Conservation (phyloP, 1,140 invertebrate genomes). For the Monochamus saltuarius region DNA sequence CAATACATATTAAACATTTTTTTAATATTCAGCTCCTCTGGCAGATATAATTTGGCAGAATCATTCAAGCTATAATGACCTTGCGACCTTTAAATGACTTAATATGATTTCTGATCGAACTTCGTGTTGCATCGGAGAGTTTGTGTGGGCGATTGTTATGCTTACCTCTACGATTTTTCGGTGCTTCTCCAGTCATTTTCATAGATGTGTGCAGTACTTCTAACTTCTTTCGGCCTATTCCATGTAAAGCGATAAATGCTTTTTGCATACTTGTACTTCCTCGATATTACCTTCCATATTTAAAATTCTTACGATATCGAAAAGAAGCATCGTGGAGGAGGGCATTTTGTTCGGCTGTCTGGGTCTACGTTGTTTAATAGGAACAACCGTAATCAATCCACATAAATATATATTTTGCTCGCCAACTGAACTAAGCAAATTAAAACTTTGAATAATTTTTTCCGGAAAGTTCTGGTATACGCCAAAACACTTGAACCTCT, state of each 20-base stretch:
- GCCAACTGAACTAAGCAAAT: constrained; percentile 2
- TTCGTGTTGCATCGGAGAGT: too few relatives aligned
- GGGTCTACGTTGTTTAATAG: constrained; percentile 10
- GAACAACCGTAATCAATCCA: constrained; percentile 16
- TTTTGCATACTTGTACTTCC: too few relatives aligned
- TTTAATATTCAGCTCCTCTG: constrained; percentile 23
- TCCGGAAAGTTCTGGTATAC: background rate
- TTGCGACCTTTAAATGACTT: constrained; percentile 17
- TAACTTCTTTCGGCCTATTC: too few relatives aligned
- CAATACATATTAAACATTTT: constrained; percentile 21
- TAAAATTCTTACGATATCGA: background rate
- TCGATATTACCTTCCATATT: too few relatives aligned
- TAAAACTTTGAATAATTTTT: constrained; percentile 9
- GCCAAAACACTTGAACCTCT: constrained; percentile 14
- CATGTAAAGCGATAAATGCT: too few relatives aligned
- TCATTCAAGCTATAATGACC: constrained; percentile 21
- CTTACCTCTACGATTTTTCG: too few relatives aligned
- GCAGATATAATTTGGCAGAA: constrained; percentile 19
- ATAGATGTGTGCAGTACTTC: too few relatives aligned
- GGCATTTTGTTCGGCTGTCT: constrained; percentile 1
- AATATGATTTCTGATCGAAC: background rate
- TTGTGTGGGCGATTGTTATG: too few relatives aligned
- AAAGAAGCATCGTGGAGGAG: background rate
- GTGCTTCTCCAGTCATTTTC: too few relatives aligned
- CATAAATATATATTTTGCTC: constrained; percentile 22